phyloP scores from a whole-genome alignment of 2,113 vertebrate genomes.

The Carassius carassius region DNA sequence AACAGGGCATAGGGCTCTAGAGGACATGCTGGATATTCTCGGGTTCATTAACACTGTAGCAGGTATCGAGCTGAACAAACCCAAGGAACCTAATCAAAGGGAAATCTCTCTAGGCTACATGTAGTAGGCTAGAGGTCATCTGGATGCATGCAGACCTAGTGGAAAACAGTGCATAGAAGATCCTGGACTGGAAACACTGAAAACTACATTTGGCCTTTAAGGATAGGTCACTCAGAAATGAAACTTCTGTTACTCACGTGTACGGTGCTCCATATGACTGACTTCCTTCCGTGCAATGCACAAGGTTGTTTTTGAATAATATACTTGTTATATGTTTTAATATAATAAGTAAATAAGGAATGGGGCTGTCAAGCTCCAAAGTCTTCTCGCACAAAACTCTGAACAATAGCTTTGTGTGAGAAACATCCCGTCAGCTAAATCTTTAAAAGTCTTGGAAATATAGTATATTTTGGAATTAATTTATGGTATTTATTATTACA shows the following conservation, averaged over 20 bases:
- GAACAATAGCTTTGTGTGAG: no score
- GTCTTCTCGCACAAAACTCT: no score
- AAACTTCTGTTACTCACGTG: not conserved
- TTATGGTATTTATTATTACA: not conserved
- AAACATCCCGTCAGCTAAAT: not conserved
- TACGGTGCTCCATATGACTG: not conserved
- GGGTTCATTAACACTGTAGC: conserved; percentile 34
- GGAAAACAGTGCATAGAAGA: not conserved
- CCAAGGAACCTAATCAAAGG: conserved; percentile 21
- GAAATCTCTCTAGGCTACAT: not conserved
- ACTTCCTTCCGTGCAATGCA: not conserved
- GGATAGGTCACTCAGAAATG: not conserved
- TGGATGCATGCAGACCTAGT: not conserved
- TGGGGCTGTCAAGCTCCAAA: not conserved
- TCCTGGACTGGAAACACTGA: not conserved
- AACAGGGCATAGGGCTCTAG: conserved; percentile 29
- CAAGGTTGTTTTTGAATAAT: not conserved
- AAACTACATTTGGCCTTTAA: not conserved
- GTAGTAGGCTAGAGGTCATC: conserved; percentile 11
- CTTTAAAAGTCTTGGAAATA: not conserved
- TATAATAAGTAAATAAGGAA: not conserved
- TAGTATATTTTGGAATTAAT: not conserved
- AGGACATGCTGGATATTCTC: conserved; percentile 21
- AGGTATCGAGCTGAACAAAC: conserved; percentile 22
- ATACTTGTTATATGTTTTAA: not conserved